Evolutionary conservation across 2,888 invertebrate genomes (phyloP).

Genomic region (Apocheima hispidaria): DNA sequence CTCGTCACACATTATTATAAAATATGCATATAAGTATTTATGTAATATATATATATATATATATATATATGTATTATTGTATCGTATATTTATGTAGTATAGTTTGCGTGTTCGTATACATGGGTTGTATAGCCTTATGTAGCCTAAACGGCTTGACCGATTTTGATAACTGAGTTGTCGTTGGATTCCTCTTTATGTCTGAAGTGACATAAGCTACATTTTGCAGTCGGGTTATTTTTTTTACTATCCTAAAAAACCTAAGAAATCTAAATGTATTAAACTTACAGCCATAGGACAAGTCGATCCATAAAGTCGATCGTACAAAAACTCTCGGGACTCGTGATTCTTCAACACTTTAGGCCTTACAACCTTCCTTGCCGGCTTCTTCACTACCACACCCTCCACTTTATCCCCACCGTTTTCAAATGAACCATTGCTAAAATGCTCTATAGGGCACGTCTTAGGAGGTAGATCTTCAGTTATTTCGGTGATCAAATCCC

Average conservation of each 20-base stretch:
- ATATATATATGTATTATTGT: too few species aligned
- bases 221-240: too few species aligned
- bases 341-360: constrained; percentile 77
- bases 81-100: too few species aligned
- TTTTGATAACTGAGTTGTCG: too few species aligned
- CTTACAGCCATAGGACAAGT: constrained; percentile 75
- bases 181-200: too few species aligned
- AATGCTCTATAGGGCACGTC: constrained; percentile 55
- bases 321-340: constrained; percentile 70
- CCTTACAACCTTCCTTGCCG: constrained; percentile 61
- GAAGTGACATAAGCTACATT: too few species aligned
- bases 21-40: too few species aligned
- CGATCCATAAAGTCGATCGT: constrained; percentile 73
- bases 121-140: too few species aligned
- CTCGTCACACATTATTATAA: too few species aligned
- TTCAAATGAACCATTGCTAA: constrained; percentile 29
- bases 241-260: background rate
- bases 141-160: too few species aligned
- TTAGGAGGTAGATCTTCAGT: constrained; percentile 41
- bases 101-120: too few species aligned
- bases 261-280: constrained; percentile 29
- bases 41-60: too few species aligned
- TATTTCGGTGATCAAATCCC: constrained; percentile 55
- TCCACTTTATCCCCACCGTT: constrained; percentile 34
- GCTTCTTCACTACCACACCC: constrained; percentile 48